Evolutionary conservation across 2,797 vertebrate genomes (phyloP), one percentile per base, ranked within the genome.

Genomic region (Urosaurus nigricauda): DNA sequence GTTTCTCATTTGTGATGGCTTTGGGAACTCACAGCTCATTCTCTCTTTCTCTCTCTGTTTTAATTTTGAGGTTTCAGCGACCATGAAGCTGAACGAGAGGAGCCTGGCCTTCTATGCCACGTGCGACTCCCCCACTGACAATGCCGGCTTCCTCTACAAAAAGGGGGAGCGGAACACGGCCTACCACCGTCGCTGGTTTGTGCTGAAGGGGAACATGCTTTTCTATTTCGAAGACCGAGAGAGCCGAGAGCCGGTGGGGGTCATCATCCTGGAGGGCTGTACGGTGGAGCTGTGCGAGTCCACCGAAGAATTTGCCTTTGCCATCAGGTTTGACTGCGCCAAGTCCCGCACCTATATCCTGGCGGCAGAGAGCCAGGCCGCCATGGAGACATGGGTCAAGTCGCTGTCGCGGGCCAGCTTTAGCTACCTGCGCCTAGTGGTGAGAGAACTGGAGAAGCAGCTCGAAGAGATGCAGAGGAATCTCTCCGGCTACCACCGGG

Each of bases 331-430:
- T 0, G 95, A 98, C 0, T 97, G 97, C 0, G 79, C 96, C 94
- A 98, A 98, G 70, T 97, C 98, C 0, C 98, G 98, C 58, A 95
- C 98, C 89, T 99, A 99, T 83, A 97, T 99, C 95, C 97, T 99
- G 97, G 98, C 98, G 0, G 98, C 99, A 0, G 98, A 99, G 74
- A 98, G 94, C 96, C 99, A 99, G 89, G 97, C 91, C 0, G 97
- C 97, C 93, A 98, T 99, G 98, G 99, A 99, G 97, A 97, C 98
- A 0, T 99, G 99, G 99, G 98, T 99, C 94, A 99, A 99, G 95
- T 98, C 99, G 0, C 94, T 99, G 87, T 99, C 99, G 0, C 96
- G 98, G 29, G 99, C 99, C 95, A 99, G 98, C 96, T 99, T 99
- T 3, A 97, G 98, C 97, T 99, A 99, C 97, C 96, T 99, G 98